Percentiles rank a stretch among this genome's conserved stretches.
phyloP scores from a whole-genome alignment of 1,140 invertebrate genomes.

The Pachyrhynchus sulphureomaculatus region DNA sequence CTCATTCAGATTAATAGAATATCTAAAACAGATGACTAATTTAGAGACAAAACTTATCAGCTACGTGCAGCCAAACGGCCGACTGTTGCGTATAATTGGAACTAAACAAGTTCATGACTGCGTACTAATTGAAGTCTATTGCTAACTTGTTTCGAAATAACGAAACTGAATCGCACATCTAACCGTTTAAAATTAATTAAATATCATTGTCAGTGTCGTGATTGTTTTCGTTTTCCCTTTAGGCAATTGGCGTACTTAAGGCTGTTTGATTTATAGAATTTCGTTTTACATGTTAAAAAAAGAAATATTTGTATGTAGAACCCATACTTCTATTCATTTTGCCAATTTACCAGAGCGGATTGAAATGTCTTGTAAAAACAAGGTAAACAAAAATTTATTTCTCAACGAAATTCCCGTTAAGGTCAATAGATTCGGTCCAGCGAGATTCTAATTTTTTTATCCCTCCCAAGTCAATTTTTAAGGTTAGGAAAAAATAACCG shows the following conservation, averaged over 20 bases:
- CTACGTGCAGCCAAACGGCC: constrained; percentile 44
- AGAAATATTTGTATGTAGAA: too few species aligned
- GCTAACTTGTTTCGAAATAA: constrained; percentile 50
- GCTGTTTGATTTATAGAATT: too few species aligned
- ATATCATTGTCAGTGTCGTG: constrained; percentile 41
- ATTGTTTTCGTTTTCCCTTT: constrained; percentile 33
- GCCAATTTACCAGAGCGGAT: too few species aligned
- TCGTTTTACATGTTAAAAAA: too few species aligned
- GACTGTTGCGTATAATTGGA: constrained; percentile 52
- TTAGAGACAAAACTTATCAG: constrained; percentile 42
- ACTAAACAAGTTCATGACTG: constrained; percentile 53
- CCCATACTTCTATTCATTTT: not conserved
- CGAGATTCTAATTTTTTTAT: too few species aligned
- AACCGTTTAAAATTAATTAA: constrained; percentile 47
- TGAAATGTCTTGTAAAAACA: too few species aligned
- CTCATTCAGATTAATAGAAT: constrained; percentile 27
- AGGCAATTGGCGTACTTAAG: not conserved
- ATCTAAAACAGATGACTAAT: constrained; percentile 29
- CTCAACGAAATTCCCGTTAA: too few species aligned
- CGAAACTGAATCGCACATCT: constrained; percentile 22
- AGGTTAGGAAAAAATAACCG: too few species aligned
- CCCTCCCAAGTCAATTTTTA: too few species aligned
- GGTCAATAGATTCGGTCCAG: too few species aligned
- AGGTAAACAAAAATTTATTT: too few species aligned
- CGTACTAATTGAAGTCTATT: constrained; percentile 53